Evolutionary conservation across 2,797 vertebrate species (phyloP), one percentile per base, ranked within the genome.

Genomic region (Lemur catta): DNA sequence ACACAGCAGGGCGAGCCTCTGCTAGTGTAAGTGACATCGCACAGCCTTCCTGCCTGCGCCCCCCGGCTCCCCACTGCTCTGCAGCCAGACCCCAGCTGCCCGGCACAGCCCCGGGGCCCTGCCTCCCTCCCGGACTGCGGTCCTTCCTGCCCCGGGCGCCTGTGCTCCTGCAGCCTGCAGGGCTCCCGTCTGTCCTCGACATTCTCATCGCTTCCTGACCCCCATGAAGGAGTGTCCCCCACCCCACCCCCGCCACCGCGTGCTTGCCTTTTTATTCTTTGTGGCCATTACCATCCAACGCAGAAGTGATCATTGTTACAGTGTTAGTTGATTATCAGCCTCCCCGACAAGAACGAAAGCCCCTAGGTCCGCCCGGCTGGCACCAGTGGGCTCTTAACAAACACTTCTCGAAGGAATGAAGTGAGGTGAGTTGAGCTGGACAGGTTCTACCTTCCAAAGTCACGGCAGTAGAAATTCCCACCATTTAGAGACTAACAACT

Each of bases 241-340:
- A 18, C 0, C n/a, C n/a, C 30, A 1, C 3, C 0, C 1, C 7
- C 18, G 13, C 75, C 28, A 10, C 38, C 52, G 63, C n/a, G 75
- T 15, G 14, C 4, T 33, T 80, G 2, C n/a, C 33, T 6, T 50
- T 78, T 38, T 35, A 52, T 50, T 82, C 61, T n/a, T 59, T 35
- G 52, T 12, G 35, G 52, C 15, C 33, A 28, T 55, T 48, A 24
- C 52, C 10, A 46, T 26, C 4, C 26, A 46, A 61, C 35, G 57
- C 9, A 20, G 18, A 46, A 80, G 6, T 4, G 20, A 48, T 50
- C 41, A 33, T 59, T 71, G 80, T 75, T 26, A 43, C 22, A 38
- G 38, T 81, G 6, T 59, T 78, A 38, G 24, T 52, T 75, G 82
- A 30, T 69, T 48, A 69, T 71, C 72, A 55, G 48, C 9, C 17